Conservation (phyloP, 1,140 invertebrate genomes). For the Lycorma delicatula region DNA sequence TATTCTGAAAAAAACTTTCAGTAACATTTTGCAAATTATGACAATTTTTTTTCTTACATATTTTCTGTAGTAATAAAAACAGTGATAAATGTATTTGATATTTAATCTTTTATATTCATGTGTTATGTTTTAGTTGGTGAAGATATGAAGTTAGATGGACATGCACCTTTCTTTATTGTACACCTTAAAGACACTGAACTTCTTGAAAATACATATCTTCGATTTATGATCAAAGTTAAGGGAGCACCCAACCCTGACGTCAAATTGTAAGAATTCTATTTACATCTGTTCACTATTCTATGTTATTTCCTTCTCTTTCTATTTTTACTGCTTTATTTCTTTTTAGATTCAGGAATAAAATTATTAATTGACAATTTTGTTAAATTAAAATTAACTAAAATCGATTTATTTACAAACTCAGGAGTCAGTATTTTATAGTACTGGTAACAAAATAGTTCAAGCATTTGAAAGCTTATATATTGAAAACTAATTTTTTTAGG, state of each 20-base stretch:
- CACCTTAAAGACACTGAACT: constrained; percentile 79
- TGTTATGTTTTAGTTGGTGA: constrained; percentile 47
- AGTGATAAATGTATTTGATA: no score
- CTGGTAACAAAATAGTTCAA: no score
- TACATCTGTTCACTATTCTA: constrained; percentile 4
- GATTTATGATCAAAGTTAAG: constrained; percentile 83
- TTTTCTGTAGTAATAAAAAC: no score
- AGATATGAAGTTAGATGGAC: constrained; percentile 60
- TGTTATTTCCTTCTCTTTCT: no score
- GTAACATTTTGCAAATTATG: no score
- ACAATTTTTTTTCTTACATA: no score
- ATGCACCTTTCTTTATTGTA: constrained; percentile 70
- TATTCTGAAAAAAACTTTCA: no score
- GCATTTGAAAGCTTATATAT: no score
- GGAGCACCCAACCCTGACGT: constrained; percentile 77
- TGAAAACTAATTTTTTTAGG: no score
- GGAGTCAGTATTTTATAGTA: no score
- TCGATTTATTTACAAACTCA: no score
- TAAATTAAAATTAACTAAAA: no score
- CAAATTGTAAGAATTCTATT: constrained; percentile 79
- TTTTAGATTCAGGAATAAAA: background rate
- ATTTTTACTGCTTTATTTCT: background rate
- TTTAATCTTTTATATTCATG: constrained; percentile 4
- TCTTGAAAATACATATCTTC: constrained; percentile 72
- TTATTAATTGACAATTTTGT: background rate